phyloP scores from a whole-genome alignment of 2,113 vertebrate species.

The Tapirus terrestris region DNA sequence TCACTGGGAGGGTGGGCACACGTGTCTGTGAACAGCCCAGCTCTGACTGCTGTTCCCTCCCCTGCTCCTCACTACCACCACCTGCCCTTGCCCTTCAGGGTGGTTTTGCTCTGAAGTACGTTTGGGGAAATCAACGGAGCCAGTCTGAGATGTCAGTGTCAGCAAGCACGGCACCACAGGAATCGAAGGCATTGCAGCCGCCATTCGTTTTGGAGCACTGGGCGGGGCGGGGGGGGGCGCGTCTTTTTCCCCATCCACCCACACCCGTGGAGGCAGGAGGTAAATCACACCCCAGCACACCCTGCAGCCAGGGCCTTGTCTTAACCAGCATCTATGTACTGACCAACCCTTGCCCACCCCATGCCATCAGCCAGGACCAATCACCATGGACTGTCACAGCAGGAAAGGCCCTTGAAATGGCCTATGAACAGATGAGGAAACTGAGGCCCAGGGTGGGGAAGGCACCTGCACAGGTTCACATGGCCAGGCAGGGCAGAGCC shows the following conservation, averaged over 20 bases:
- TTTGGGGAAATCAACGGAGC: background rate
- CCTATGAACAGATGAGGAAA: background rate
- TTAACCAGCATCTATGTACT: background rate
- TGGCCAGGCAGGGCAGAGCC: rapidly evolving
- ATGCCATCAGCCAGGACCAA: background rate
- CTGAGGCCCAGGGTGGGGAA: background rate
- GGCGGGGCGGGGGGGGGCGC: rapidly evolving
- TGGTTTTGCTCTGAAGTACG: background rate
- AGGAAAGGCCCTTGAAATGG: background rate
- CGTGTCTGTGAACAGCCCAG: background rate
- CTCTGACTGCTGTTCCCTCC: background rate
- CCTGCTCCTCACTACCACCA: background rate
- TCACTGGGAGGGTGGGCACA: background rate
- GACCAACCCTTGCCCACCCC: background rate
- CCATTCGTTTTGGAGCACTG: background rate
- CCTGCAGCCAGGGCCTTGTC: background rate
- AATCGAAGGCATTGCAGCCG: background rate
- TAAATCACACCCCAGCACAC: background rate
- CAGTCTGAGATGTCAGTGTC: background rate
- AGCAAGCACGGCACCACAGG: background rate
- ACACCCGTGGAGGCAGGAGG: background rate
- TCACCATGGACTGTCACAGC: background rate
- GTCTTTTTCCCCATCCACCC: background rate
- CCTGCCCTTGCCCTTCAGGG: background rate
- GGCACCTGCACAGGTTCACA: background rate